Base-by-base conservation (phyloP, 2,797 vertebrate genomes). In the Schizothorax lantsangensis region DNA sequence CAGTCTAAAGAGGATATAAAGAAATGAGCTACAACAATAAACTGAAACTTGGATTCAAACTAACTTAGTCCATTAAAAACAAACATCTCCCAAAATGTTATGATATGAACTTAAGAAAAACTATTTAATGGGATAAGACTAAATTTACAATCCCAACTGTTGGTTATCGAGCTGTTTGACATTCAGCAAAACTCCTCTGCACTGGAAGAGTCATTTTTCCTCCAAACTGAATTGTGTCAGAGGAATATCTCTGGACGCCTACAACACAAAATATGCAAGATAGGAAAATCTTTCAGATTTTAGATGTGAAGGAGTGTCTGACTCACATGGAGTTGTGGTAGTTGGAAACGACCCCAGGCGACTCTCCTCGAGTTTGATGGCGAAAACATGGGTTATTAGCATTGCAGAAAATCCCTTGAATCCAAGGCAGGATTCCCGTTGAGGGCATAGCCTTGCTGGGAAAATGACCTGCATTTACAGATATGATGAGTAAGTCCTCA, bases 361-460 rank as follows among this genome's bases (percentile, higher is more conserved):
- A 90, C 92, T 99, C 98, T 91, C 97, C 98, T 0, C 66, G 94
- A 87, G 98, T 99, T 12, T 97, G 94, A 86, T 93, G 95, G 88
- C 69, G 95, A 93, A 99, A 99, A 90, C 98, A 99, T 86, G 98
- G 98, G 92, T 99, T 99, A 93, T 98, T 97, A 93, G 95, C 91
- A 2, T 99, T 99, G 93, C 98, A 99, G 94, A 99, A 98, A 92
- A 99, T 97, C 72, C 98, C 97, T 84, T 99, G 98, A 88, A 99
- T 94, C 98, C 98, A 99, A 0, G 98, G 98, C 83, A 99, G 92
- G 3, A 96, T 94, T 91, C 98, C 98, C 6, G 98, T 95, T 14
- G 98, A 99, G 47, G 98, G 98, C 98, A 99, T 96, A 5, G 97
- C 98, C 93, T 99, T 99, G 94, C 97, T 99, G 93, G 98, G 97